phyloP scores from a whole-genome alignment of 2,888 invertebrate species.

The Lycaena phlaeas region DNA sequence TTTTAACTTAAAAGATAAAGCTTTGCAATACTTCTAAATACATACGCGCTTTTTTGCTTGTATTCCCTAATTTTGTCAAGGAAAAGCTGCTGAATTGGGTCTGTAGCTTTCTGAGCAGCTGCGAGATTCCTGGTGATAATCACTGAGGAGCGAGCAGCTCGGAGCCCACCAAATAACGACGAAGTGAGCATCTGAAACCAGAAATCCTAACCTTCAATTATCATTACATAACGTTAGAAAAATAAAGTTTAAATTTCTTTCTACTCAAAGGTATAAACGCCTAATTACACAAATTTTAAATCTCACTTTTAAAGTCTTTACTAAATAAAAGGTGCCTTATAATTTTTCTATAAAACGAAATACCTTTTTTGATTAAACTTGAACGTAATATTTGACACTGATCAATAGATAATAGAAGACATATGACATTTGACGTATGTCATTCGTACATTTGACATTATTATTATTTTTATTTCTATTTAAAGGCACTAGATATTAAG shows the following conservation, averaged over 20 bases:
- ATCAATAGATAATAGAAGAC: too few species aligned
- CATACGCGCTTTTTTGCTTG: constrained; percentile 88
- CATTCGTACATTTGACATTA: too few species aligned
- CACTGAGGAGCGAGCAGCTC: constrained; percentile 60
- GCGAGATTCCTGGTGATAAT: constrained; percentile 80
- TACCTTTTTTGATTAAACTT: not conserved
- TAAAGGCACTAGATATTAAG: too few species aligned
- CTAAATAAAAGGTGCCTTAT: too few species aligned
- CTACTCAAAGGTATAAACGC: not conserved
- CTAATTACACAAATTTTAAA: not conserved
- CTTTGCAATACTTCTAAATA: constrained; percentile 23
- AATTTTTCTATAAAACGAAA: not conserved
- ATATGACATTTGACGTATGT: too few species aligned
- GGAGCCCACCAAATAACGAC: constrained; percentile 59
- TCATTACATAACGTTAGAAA: constrained; percentile 22
- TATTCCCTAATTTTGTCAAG: constrained; percentile 94
- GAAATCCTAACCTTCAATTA: constrained; percentile 41
- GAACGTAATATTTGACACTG: not conserved
- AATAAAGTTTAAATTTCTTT: not conserved
- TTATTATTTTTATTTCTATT: too few species aligned
- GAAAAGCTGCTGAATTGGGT: constrained; percentile 95
- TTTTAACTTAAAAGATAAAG: too few species aligned
- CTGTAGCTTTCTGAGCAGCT: constrained; percentile 80
- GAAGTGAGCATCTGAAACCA: constrained; percentile 73
- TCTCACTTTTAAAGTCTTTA: too few species aligned